Base-by-base conservation (phyloP, 2,888 invertebrate species). In the Scaptomyza flava region DNA sequence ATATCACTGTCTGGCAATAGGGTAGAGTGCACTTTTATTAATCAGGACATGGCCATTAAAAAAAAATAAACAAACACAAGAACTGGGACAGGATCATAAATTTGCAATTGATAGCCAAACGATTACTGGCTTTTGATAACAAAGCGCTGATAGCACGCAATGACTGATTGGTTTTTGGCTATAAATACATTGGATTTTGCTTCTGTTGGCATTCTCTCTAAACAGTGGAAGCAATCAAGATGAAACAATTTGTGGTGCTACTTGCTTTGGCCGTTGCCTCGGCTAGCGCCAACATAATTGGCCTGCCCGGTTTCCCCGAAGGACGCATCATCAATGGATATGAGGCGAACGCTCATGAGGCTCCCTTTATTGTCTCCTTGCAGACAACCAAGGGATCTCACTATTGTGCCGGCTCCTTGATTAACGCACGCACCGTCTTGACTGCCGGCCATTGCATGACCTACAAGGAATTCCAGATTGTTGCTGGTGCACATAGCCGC, bases 351-450 rank as follows among this genome's bases (percentile, higher is more conserved):
- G 76, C 87, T 3, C 91, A 91, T 27, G 91, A 91, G 72, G 93
- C 92, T 8, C 92, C 93, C 1, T 92, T 90, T 67, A 92, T 93
- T 43, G 91, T 92, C 1, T 93, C 93, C 1, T 42, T 91, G 47
- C 87, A 87, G 66, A 46, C 27, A 6, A 11, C 17, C 0, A 1
- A 5, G 8, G 11, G 47, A 0, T 57, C 77, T 0, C 91, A 90
- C 30, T 91, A 88, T 20, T 93, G 93, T 62, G 93, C 90, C 43
- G 93, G 92, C 5, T 89, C 91, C 11, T 78, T 93, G 59, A 67
- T 93, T 54, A 67, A 46, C 0, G 27, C 69, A 0, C 79, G 75
- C 81, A 1, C 17, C 1, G 61, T 93, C 0, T 17, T 93, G 5
- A 93, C 93, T 2, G 91, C 91, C 43, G 91, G 80, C 20, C 91